phyloP scores from a whole-genome alignment of 1,140 invertebrate genomes.

The Tetragonula clypearis region DNA sequence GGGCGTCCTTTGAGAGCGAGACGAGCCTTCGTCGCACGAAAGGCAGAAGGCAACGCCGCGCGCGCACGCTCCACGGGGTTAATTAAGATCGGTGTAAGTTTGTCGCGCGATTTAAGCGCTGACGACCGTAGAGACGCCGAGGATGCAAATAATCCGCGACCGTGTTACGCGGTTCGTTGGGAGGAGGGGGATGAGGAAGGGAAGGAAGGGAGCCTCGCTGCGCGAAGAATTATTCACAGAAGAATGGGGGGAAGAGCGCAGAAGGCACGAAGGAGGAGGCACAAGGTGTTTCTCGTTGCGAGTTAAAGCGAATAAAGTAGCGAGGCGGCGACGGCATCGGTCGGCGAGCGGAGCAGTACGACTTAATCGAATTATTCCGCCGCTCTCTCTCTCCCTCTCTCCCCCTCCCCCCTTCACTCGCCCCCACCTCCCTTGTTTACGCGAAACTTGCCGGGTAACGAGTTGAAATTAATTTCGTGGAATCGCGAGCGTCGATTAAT shows the following conservation, averaged over 20 bases:
- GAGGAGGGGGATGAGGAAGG: no score
- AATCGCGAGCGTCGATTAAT: constrained; percentile 52
- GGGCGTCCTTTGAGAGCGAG: background rate
- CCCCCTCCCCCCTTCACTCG: no score
- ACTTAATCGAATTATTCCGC: constrained; percentile 37
- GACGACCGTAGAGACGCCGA: background rate
- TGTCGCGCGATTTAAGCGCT: constrained; percentile 31
- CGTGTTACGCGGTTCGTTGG: background rate
- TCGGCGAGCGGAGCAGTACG: background rate
- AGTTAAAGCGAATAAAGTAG: constrained; percentile 34
- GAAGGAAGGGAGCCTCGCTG: background rate
- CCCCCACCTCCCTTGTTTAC: constrained; percentile 4
- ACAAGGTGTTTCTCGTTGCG: constrained; percentile 13
- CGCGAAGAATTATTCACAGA: constrained; percentile 23
- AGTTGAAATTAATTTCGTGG: constrained; percentile 46
- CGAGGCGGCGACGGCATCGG: background rate
- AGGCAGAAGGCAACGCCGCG: background rate
- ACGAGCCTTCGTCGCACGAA: background rate
- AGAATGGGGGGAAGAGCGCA: background rate
- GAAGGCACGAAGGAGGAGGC: background rate
- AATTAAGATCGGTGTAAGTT: constrained; percentile 37
- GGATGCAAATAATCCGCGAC: constrained; percentile 24
- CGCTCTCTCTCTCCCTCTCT: background rate
- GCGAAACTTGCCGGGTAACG: constrained; percentile 17
- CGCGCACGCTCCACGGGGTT: background rate